Percentiles rank a stretch among this genome's conserved stretches.
These are phyloP conservation scores for Aphelenchoides fujianensis DNA, from an alignment of 1,140 invertebrate genomes.

Conservation along the genomic window DNA sequence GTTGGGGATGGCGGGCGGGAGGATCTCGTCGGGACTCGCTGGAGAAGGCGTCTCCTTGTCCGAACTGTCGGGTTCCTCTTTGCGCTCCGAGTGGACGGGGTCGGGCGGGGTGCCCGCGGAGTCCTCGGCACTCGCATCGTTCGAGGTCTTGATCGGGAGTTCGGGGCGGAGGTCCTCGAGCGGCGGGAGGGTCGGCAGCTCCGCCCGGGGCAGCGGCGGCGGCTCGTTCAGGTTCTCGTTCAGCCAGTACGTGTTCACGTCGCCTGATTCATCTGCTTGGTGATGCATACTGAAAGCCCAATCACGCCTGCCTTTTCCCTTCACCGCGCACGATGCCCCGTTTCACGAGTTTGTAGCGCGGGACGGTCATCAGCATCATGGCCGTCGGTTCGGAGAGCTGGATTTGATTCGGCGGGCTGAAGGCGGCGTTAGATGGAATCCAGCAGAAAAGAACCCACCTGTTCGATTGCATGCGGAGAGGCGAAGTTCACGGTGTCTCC, in stretches of 20 bases:
- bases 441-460: constrained; percentile 27
- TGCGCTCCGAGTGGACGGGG: neutral
- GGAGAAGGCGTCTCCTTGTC: neutral
- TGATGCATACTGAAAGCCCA: neutral
- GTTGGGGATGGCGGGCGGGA: neutral
- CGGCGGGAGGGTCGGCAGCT: neutral
- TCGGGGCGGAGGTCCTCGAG: neutral
- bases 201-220: neutral
- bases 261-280: too few relatives aligned
- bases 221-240: constrained; percentile 1
- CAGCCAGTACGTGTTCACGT: neutral
- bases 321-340: constrained; percentile 61
- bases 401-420: constrained; percentile 60
- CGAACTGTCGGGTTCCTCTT: neutral
- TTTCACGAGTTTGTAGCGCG: constrained; percentile 51
- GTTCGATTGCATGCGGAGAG: constrained; percentile 62
- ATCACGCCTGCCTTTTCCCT: constrained; percentile 56
- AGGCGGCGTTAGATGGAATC: neutral
- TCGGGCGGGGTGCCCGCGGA: neutral
- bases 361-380: constrained; percentile 37
- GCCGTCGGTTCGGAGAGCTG: constrained; percentile 60
- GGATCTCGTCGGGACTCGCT: too few relatives aligned
- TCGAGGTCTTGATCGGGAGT: neutral
- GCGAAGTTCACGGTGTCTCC: constrained; percentile 76
- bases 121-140: neutral